Conservation (phyloP, 2,113 vertebrate species). For the Pelmatolapia mariae region DNA sequence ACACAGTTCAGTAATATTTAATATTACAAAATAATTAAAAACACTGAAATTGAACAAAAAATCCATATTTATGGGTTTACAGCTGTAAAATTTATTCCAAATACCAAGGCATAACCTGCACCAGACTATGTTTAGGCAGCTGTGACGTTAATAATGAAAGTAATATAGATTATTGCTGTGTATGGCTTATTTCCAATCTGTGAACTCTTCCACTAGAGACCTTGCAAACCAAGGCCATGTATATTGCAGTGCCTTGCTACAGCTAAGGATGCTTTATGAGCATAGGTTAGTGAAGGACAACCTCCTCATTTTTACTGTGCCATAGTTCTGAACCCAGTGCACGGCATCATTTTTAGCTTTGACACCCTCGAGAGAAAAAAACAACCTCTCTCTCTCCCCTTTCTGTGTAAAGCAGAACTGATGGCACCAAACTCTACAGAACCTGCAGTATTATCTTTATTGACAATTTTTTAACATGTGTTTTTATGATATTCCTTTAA, state of each 20-base stretch:
- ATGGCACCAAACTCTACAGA: neutral
- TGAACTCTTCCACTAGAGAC: neutral
- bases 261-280: neutral
- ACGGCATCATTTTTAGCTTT: neutral
- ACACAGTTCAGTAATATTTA: neutral
- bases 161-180: neutral
- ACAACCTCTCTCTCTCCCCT: neutral
- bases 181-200: neutral
- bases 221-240: neutral
- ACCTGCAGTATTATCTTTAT: neutral
- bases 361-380: neutral
- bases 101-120: neutral
- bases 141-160: neutral
- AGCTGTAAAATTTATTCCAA: neutral
- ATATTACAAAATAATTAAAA: neutral
- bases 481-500: neutral
- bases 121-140: neutral
- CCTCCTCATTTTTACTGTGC: neutral
- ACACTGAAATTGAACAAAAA: neutral
- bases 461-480: neutral
- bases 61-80: neutral
- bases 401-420: neutral
- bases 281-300: neutral
- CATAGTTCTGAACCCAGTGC: neutral
- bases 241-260: neutral